Conservation (phyloP, 2,797 vertebrate genomes). For the Dallia pectoralis region DNA sequence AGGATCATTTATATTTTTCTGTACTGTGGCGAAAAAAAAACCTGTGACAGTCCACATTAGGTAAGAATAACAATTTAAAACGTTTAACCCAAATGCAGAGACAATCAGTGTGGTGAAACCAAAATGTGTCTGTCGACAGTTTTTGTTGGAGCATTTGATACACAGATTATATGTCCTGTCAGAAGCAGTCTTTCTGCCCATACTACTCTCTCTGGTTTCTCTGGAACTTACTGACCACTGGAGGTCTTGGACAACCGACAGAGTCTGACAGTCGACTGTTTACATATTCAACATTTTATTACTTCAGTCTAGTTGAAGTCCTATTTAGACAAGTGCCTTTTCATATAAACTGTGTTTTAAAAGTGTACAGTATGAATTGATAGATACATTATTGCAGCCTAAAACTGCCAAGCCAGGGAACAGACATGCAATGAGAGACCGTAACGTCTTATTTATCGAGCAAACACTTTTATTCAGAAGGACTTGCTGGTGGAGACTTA, state of each 20-base stretch:
- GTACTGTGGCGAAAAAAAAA: background rate
- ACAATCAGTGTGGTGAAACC: constrained; percentile 1
- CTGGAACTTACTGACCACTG: constrained; percentile 35
- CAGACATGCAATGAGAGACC: constrained; percentile 25
- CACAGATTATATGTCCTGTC: constrained; percentile 22
- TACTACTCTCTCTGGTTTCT: constrained; percentile 32
- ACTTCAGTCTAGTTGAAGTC: constrained; percentile 47
- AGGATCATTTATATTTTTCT: constrained; percentile 1
- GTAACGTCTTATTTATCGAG: no score
- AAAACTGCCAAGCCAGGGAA: constrained; percentile 10
- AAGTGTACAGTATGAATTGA: constrained; percentile 45
- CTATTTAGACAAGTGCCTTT: constrained; percentile 46
- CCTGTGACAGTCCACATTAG: background rate
- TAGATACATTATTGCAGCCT: constrained; percentile 33
- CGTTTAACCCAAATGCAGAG: background rate
- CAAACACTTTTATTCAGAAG: no score
- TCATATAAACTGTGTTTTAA: constrained; percentile 41
- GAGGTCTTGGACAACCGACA: constrained; percentile 52
- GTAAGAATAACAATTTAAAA: background rate
- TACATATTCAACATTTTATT: constrained; percentile 49
- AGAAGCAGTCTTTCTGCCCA: constrained; percentile 20
- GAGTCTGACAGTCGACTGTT: constrained; percentile 52
- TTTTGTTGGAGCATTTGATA: constrained; percentile 12
- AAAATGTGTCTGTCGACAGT: constrained; percentile 8
- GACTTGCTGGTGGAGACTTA: no score